phyloP scores from a whole-genome alignment of 2,113 vertebrate genomes.

The Podarcis cretensis region DNA sequence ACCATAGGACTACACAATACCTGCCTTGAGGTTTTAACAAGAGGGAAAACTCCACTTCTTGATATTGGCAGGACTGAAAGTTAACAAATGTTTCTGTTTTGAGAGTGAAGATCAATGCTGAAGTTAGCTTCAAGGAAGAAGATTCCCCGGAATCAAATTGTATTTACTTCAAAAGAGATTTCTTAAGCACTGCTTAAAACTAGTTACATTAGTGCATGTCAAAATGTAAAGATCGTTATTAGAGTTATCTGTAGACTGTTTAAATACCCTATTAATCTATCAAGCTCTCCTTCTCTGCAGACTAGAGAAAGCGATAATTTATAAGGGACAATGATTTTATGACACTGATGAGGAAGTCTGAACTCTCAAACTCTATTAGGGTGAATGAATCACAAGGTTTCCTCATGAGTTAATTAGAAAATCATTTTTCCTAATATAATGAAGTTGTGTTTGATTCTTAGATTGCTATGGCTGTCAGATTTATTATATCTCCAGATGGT shows the following conservation, averaged over 20 bases:
- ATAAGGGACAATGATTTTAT: conserved; percentile 42
- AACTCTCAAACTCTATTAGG: conserved; percentile 46
- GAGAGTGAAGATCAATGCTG: neutral
- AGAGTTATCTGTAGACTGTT: neutral
- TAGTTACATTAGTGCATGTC: neutral
- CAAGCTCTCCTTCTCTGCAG: neutral
- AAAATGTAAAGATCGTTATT: conserved; percentile 31
- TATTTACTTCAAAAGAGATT: conserved; percentile 19
- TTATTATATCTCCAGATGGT: conserved; percentile 36
- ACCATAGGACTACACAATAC: fast-evolving
- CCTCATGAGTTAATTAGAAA: conserved; percentile 59
- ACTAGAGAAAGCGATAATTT: conserved; percentile 32
- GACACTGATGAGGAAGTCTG: conserved; percentile 40
- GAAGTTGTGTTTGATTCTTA: conserved; percentile 51
- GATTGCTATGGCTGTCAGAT: conserved; percentile 41
- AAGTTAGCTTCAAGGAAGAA: neutral
- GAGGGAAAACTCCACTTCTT: conserved; percentile 2
- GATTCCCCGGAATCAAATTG: neutral
- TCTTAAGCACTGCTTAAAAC: conserved; percentile 3
- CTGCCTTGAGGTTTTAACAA: neutral
- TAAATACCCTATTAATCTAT: conserved; percentile 17
- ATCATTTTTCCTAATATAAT: conserved; percentile 51
- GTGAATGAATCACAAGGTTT: conserved; percentile 53
- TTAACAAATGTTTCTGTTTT: conserved; percentile 9
- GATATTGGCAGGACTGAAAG: neutral